A percentile compares a stretch with the other conserved stretches of the same genome.
These are phyloP conservation scores for Pseudanteris insignis DNA, from an alignment of 2,888 invertebrate genomes.

Conservation along the genomic window DNA sequence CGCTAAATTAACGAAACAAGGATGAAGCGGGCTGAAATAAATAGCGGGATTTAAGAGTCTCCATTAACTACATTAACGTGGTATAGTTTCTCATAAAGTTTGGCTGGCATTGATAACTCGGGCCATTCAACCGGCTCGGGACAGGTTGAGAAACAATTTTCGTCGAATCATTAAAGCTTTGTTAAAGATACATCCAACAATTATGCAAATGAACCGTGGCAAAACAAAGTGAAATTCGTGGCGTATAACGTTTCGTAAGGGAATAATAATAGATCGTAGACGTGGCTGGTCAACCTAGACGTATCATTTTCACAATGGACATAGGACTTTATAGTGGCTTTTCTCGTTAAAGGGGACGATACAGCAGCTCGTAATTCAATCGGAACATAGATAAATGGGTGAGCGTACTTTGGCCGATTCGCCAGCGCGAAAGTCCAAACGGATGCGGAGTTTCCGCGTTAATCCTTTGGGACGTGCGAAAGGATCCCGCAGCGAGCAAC, in stretches of 20 bases:
- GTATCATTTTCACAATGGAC: constrained; percentile 44
- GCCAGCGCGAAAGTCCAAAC: constrained; percentile 18
- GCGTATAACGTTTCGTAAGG: constrained; percentile 32
- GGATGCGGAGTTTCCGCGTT: constrained; percentile 21
- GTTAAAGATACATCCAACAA: constrained; percentile 33
- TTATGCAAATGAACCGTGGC: constrained; percentile 28
- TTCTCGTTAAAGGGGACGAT: constrained; percentile 41
- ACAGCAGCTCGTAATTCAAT: constrained; percentile 40
- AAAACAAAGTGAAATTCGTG: constrained; percentile 15
- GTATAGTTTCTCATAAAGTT: constrained; percentile 17
- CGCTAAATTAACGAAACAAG: constrained; percentile 17
- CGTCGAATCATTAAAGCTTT: constrained; percentile 39
- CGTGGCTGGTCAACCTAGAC: constrained; percentile 25
- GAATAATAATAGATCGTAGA: constrained; percentile 32
- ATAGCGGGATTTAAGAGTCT: constrained; percentile 20
- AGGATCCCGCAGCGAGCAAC: constrained; percentile 23
- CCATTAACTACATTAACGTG: constrained; percentile 24
- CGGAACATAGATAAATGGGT: constrained; percentile 41
- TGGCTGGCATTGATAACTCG: constrained; percentile 21
- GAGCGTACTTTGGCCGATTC: constrained; percentile 38
- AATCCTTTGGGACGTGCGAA: constrained; percentile 34
- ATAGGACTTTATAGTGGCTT: constrained; percentile 40
- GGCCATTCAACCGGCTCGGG: constrained; percentile 20
- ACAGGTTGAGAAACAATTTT: constrained; percentile 37
- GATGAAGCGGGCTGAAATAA: constrained; percentile 28